phyloP scores from a whole-genome alignment of 2,888 invertebrate genomes.

The Cantharis nigra region DNA sequence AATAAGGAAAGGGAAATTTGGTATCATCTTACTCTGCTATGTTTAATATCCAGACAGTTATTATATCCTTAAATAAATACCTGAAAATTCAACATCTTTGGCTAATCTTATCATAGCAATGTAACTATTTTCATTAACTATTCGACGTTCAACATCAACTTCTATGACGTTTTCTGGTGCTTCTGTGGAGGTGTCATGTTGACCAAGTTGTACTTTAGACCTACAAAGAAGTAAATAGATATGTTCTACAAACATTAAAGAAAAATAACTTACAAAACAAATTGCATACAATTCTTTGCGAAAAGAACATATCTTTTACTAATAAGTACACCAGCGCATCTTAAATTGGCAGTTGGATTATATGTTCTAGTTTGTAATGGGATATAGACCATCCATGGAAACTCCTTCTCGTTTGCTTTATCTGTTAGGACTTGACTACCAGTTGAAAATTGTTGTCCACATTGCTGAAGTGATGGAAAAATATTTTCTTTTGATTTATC shows the following conservation, averaged over 20 bases:
- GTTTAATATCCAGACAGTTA: no score
- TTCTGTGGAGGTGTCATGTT: background rate
- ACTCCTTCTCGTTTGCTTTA: background rate
- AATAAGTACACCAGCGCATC: slow-evolving; percentile 12
- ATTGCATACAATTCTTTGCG: slow-evolving; percentile 3
- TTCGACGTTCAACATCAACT: background rate
- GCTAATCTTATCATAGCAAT: slow-evolving; percentile 3
- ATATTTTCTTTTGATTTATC: background rate
- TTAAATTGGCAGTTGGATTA: slow-evolving; percentile 8
- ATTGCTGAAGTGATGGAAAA: background rate
- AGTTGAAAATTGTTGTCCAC: background rate
- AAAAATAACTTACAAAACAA: slow-evolving; percentile 14
- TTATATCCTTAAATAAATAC: background rate
- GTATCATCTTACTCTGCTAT: no score
- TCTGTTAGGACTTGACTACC: background rate
- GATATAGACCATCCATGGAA: slow-evolving; percentile 14
- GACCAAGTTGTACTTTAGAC: slow-evolving; percentile 7
- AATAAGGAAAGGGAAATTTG: no score
- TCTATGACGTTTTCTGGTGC: background rate
- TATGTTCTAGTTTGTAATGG: slow-evolving; percentile 1
- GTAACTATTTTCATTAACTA: background rate
- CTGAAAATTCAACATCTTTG: slow-evolving; percentile 4
- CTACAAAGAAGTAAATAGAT: background rate
- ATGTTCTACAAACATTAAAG: background rate
- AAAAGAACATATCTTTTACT: slow-evolving; percentile 13